Base-by-base conservation (phyloP, 2,113 vertebrate species). In the Synchiropus splendidus region DNA sequence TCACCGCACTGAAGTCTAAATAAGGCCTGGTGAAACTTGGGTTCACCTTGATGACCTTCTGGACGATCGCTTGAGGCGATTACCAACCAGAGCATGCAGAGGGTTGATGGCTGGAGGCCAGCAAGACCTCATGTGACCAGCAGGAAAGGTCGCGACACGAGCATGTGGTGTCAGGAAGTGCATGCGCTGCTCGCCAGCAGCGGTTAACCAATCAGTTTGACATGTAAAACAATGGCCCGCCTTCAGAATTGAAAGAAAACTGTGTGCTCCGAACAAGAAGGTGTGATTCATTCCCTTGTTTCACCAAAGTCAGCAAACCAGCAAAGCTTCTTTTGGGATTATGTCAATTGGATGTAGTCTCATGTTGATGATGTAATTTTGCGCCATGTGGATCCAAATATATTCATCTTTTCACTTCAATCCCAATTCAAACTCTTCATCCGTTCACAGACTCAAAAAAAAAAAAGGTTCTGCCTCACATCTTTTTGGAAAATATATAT, bases 321-420 rank as follows among this genome's bases (percentile, higher is more conserved):
- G 34, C 39, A 61, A 78, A 80, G 64, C 74, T 45, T 61, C 75
- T 79, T 75, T 69, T 27, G 31, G 55, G 74, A 75, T 80, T 73
- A 75, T 41, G 31, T 54, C 18, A 73, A 78, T 78, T 73, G 53
- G 63, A 50, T 59, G 27, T 42, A 34, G 39, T 16, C 39, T 58
- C 54, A 39, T 2, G 31, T 31, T 52, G 60, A 59, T 63, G 36
- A 69, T 54, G 53, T 57, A 6, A 55, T 42, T 4, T 27, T 27
- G 21, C 21, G 4, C 21, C 8, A n/a, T n/a, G n/a, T n/a, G n/a
- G n/a, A n/a, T n/a, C n/a, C n/a, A n/a, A n/a, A n/a, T n/a, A n/a
- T n/a, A n/a, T 27, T 27, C 21, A 27, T 27, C 4, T 8, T 4
- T 5, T 27, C 21, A 27, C 8, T 8, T 27, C 8, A 27, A 27